Evolutionary conservation across 2,113 vertebrate species (phyloP).

Genomic region (Burhinus bistriatus): DNA sequence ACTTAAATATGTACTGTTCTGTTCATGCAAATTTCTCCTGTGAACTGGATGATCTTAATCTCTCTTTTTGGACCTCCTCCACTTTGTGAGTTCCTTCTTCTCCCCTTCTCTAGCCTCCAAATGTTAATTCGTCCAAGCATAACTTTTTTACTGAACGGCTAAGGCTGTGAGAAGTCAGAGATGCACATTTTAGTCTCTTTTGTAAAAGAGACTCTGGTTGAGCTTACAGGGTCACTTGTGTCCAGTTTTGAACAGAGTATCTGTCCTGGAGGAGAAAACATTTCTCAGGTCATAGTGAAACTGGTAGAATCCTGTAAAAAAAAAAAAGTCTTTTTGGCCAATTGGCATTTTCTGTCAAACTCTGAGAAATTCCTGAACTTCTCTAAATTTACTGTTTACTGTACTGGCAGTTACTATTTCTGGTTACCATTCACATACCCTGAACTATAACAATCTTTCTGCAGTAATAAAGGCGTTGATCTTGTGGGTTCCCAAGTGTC

Average conservation of each 20-base stretch:
- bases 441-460: background rate
- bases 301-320: background rate
- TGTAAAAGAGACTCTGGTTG: background rate
- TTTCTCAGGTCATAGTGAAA: background rate
- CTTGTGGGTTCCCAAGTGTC: background rate
- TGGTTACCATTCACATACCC: background rate
- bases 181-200: background rate
- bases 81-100: background rate
- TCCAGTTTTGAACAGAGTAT: background rate
- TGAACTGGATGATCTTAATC: background rate
- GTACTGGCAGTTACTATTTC: background rate
- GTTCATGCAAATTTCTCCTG: fast-evolving
- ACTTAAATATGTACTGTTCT: background rate
- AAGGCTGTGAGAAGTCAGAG: background rate
- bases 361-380: background rate
- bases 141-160: background rate
- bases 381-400: background rate
- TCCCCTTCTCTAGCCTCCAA: background rate
- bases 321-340: background rate
- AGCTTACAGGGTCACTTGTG: background rate
- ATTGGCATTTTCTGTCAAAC: background rate
- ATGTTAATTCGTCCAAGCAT: background rate
- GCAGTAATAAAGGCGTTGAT: background rate
- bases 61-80: background rate
- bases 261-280: background rate